A percentile compares a stretch with the other conserved stretches of the same genome.
phyloP scores from a whole-genome alignment of 1,140 invertebrate species.

The Drosophila yakuba region DNA sequence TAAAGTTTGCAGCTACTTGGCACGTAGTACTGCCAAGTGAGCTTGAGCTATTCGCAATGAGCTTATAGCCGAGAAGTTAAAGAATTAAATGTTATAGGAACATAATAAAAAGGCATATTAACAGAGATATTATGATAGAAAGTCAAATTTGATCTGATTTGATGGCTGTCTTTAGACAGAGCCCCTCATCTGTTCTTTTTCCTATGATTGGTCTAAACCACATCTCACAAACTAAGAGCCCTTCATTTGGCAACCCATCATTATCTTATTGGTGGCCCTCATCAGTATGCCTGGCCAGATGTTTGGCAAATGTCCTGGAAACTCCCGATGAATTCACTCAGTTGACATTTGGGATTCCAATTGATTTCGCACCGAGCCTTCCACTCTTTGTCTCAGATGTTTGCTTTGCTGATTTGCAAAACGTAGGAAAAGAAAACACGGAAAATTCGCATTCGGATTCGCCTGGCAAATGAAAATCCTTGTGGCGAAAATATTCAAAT shows the following conservation, averaged over 20 bases:
- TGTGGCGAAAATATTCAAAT: slow-evolving; percentile 64
- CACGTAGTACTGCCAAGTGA: slow-evolving; percentile 49
- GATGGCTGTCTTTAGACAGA: not conserved
- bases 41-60: slow-evolving; percentile 47
- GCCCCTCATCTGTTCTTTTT: not conserved
- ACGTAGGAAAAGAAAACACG: slow-evolving; percentile 20
- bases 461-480: slow-evolving; percentile 69
- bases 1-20: slow-evolving; percentile 34
- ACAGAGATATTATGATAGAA: too few species aligned
- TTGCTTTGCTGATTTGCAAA: slow-evolving; percentile 74
- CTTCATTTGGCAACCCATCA: slow-evolving; percentile 20
- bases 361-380: slow-evolving; percentile 55
- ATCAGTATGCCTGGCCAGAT: slow-evolving; percentile 54
- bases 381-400: slow-evolving; percentile 38
- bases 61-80: too few species aligned
- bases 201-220: not conserved
- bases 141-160: too few species aligned
- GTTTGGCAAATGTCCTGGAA: slow-evolving; percentile 52
- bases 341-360: slow-evolving; percentile 75
- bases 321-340: slow-evolving; percentile 47
- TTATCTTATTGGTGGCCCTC: slow-evolving; percentile 11
- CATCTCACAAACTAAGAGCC: not conserved
- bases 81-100: too few species aligned
- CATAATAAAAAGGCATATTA: too few species aligned
- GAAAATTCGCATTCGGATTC: slow-evolving; percentile 55